Base-by-base conservation (phyloP, 2,888 invertebrate genomes). In the Molanna angustata region DNA sequence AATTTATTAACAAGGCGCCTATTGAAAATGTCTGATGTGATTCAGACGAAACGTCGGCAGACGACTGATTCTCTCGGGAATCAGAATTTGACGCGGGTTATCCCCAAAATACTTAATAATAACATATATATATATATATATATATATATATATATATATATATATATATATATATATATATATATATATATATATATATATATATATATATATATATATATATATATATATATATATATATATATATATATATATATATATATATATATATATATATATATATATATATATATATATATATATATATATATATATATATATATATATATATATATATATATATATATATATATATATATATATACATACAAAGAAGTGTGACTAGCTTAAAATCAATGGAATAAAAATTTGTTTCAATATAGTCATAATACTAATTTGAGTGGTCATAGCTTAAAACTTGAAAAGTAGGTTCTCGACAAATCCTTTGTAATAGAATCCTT, bases 161-260 rank as follows among this genome's bases (percentile, higher is more conserved):
- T 39, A 44, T n/a, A 41, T 32, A 46, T 53, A 35, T 35, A 48
- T 45, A 42, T 22, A 49, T 21, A 48, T 48, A 40, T 42, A 33
- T 82, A 57, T 74, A 75, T 66, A 69, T 74, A 75, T 61, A 42
- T 22, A 20, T 9, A 22, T 19, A 37, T 17, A 16, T 39, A 39
- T n/a, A 39, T 47, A 22, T 39, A 31, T 39, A 47, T 17, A 40
- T 17, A 40, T 17, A 17, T 17, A 17, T 6, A 40, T 40, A 40
- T 39, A 47, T 47, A 19, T 18, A 39, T 47, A 39, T 39, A 45
- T 45, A 47, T 35, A 46, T 32, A 46, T 20, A 46, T 35, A 19
- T 35, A 35, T 44, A 32, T 21, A 35, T 35, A 19, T 32, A 44
- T 46, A 19, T 9, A 41, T 19, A 41, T 17, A 19, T 41, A 19